Conservation (phyloP, 2,113 vertebrate genomes). For the Equus quagga region DNA sequence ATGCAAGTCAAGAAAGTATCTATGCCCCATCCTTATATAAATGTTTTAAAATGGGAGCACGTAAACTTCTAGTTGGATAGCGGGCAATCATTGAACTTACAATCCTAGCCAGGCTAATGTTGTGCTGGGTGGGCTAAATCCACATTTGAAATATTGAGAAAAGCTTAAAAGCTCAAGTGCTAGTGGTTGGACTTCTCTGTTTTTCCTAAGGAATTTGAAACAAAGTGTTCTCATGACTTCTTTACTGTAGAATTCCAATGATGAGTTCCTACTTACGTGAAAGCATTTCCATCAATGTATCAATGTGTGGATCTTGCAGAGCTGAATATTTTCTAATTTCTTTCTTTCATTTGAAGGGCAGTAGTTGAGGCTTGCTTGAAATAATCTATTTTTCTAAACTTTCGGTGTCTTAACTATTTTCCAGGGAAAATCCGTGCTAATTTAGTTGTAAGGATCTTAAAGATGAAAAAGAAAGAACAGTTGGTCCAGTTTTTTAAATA, state of each 20-base stretch:
- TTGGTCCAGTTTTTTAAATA: background rate
- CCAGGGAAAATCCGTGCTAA: background rate
- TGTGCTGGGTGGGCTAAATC: background rate
- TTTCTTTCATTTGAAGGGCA: background rate
- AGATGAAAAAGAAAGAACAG: background rate
- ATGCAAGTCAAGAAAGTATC: slow-evolving; percentile 49
- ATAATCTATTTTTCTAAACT: background rate
- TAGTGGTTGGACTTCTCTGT: background rate
- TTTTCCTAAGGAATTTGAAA: slow-evolving; percentile 55
- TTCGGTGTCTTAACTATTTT: background rate
- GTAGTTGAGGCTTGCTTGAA: background rate
- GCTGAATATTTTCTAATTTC: background rate
- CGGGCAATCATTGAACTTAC: slow-evolving; percentile 26
- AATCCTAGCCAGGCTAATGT: background rate
- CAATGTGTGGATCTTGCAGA: background rate
- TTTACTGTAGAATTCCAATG: background rate
- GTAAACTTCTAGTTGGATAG: background rate
- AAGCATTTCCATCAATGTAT: background rate
- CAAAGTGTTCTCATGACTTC: background rate
- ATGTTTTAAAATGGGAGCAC: slow-evolving; percentile 53
- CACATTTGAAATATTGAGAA: background rate
- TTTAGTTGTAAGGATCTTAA: background rate
- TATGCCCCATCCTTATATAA: slow-evolving; percentile 34
- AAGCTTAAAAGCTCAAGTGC: slow-evolving; percentile 11
- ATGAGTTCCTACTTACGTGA: background rate